phyloP scores from a whole-genome alignment of 2,113 vertebrate genomes.

The Oriolus oriolus region DNA sequence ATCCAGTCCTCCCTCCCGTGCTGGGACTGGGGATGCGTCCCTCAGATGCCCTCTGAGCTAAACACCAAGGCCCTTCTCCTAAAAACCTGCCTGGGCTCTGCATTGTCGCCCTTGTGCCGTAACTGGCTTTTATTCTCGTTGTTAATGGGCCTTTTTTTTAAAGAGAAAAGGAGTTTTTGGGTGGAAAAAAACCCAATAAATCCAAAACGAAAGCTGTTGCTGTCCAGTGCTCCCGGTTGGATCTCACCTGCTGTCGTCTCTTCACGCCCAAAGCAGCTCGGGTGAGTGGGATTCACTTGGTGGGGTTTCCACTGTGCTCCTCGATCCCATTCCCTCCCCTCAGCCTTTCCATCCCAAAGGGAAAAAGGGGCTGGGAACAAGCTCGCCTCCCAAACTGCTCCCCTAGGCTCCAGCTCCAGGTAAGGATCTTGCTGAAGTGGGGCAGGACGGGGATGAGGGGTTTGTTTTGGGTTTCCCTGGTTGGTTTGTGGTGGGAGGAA shows the following conservation, averaged over 20 bases:
- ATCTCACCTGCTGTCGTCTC: not conserved
- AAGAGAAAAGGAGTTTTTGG: not conserved
- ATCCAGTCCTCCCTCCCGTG: not conserved
- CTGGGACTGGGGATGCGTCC: not conserved
- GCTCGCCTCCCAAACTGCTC: not conserved
- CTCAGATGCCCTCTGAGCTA: not conserved
- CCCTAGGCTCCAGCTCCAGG: not conserved
- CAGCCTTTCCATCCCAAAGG: not conserved
- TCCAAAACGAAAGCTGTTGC: conserved; percentile 30
- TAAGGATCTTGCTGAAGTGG: not conserved
- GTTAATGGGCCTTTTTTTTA: not conserved
- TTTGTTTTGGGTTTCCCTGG: not conserved
- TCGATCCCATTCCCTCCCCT: not conserved
- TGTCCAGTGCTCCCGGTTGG: not conserved
- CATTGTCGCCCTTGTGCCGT: not conserved
- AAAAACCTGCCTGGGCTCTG: not conserved
- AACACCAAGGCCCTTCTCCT: not conserved
- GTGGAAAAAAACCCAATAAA: not conserved
- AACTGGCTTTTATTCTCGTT: not conserved
- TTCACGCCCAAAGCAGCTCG: not conserved
- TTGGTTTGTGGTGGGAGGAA: not conserved
- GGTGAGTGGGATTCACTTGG: not conserved
- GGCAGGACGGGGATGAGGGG: not conserved
- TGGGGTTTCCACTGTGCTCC: not conserved
- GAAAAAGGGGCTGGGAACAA: accelerated